Evolutionary conservation across 2,113 vertebrate genomes (phyloP).

Genomic region (Protobothrops flavoviridis): DNA sequence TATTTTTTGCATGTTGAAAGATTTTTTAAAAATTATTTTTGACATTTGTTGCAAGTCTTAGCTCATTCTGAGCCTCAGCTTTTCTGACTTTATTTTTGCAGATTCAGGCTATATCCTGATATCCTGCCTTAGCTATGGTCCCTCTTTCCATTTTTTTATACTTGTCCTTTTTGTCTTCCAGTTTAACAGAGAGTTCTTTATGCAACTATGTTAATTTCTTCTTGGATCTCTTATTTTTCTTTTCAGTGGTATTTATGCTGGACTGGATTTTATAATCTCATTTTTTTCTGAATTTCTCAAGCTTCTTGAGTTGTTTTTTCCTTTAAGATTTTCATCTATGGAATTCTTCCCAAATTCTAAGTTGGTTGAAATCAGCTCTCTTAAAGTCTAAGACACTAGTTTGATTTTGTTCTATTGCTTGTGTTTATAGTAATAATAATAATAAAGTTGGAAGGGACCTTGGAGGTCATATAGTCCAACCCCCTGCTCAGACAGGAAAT

Average conservation of each 20-base stretch:
- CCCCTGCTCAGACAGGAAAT: too few species aligned
- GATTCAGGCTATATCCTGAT: not conserved
- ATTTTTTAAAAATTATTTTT: not conserved
- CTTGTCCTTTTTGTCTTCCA: not conserved
- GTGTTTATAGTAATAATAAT: too few species aligned
- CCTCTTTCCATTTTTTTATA: not conserved
- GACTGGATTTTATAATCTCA: not conserved
- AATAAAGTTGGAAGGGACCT: too few species aligned
- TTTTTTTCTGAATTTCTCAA: not conserved
- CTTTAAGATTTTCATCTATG: not conserved
- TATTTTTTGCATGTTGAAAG: not conserved
- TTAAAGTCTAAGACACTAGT: not conserved
- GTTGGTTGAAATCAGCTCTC: not conserved
- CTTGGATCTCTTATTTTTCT: not conserved
- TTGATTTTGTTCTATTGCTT: not conserved
- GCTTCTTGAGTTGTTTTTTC: not conserved
- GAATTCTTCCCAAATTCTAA: not conserved
- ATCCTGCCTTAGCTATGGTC: not conserved
- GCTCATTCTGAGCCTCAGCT: not conserved
- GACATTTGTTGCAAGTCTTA: not conserved
- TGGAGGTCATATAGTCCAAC: too few species aligned
- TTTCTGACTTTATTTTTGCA: not conserved
- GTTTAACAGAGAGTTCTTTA: not conserved
- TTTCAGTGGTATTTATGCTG: not conserved
- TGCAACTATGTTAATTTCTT: not conserved